Evolutionary conservation across 2,797 vertebrate genomes (phyloP).

Genomic region (Melanotaenia trifasciata): DNA sequence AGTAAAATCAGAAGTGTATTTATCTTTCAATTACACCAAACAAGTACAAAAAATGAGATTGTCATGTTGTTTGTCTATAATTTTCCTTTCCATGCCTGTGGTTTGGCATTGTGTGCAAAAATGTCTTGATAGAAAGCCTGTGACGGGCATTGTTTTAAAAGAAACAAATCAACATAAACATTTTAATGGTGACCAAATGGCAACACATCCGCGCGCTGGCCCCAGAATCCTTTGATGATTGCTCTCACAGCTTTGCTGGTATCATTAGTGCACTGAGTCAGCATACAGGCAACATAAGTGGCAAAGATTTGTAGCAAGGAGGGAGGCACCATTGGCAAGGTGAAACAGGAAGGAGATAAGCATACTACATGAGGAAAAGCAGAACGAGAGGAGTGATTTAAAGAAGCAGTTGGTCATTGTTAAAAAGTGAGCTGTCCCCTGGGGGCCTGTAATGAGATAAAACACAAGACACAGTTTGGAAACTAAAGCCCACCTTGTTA

Average conservation of each 20-base stretch:
- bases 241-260: constrained; percentile 29
- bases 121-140: constrained; percentile 20
- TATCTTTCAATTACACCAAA: constrained; percentile 35
- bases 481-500: constrained; percentile 41
- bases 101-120: constrained; percentile 37
- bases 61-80: constrained; percentile 43
- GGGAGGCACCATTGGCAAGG: constrained; percentile 48
- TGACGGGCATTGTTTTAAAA: constrained; percentile 50
- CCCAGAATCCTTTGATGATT: constrained; percentile 37
- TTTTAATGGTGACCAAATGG: constrained; percentile 63
- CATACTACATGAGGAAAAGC: not conserved
- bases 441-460: constrained; percentile 10
- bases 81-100: constrained; percentile 49
- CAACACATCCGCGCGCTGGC: constrained; percentile 20
- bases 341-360: constrained; percentile 33
- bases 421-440: constrained; percentile 7
- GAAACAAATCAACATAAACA: constrained; percentile 51
- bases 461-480: constrained; percentile 15
- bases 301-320: constrained; percentile 38
- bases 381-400: constrained; percentile 9
- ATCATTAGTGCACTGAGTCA: constrained; percentile 49
- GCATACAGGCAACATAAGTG: constrained; percentile 18
- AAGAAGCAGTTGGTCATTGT: constrained; percentile 17
- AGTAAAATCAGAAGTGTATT: constrained; percentile 15
- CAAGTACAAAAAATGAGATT: constrained; percentile 44